Base-by-base conservation (phyloP, 2,113 vertebrate genomes). In the Pangasianodon hypophthalmus region DNA sequence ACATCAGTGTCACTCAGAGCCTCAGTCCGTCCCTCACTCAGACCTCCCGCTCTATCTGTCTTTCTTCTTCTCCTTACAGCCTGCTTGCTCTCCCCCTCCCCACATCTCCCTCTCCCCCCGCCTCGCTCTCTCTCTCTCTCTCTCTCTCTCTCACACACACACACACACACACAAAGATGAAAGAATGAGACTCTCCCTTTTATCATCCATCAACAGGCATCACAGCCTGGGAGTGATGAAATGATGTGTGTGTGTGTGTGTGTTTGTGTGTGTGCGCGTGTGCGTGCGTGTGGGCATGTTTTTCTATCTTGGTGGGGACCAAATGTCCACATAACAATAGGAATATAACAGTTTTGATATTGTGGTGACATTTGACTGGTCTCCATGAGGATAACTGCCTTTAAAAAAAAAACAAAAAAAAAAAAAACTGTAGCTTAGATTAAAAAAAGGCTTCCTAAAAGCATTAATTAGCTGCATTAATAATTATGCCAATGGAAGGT, bases 201-300 rank as follows among this genome's bases (percentile, higher is more conserved):
- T 92, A 91, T 91, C 92, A 92, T 92, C 92, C 89, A 91, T 91
- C 90, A 88, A 88, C 88, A 91, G 91, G 87, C 90, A 91, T 91
- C 92, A 91, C 87, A 91, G 88, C 90, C 79, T 48, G 62, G 71
- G 84, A 87, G 87, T 91, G 92, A 91, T 91, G 87, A 90, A 89
- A 91, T 89, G 89, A 89, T 87, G 81, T 81, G 88, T 58, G 54
- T 44, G 60, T n/a, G 81, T 54, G 81, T 85, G 85, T 85, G 79
- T 87, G 64, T 79, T 29, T 58, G 69, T 85, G 85, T 75, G 69
- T 80, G 75, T 89, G 90, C 62, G 79, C 75, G 80, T 44, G 32
- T 19, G 16, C 41, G 37, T 73, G 32, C 18, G 16, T 41, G 16
- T 6, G 69, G 41, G 71, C 24, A 2, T 29, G 19, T 32, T 6